These are phyloP conservation scores for Plectrocnemia conspersa DNA, from an alignment of 1,140 invertebrate genomes.

Conservation along the genomic window DNA sequence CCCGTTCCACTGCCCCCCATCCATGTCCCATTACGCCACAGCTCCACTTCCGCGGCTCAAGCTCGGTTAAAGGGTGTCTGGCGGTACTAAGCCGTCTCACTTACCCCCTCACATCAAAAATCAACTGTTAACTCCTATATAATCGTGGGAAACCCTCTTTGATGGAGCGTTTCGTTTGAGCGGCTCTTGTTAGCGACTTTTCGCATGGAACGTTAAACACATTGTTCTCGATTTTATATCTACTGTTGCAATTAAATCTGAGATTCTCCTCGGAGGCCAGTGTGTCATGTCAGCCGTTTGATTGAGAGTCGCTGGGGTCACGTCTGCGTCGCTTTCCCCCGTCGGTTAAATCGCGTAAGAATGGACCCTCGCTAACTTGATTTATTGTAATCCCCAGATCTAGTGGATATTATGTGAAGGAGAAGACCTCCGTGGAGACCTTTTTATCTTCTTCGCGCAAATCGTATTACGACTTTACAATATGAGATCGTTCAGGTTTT, in stretches of 20 bases:
- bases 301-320: neutral
- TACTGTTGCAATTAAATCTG: too few species aligned
- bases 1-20: too few species aligned
- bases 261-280: too few species aligned
- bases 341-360: constrained; percentile 31
- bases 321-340: neutral
- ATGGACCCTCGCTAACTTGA: constrained; percentile 29
- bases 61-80: neutral
- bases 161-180: neutral
- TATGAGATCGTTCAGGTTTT: too few species aligned
- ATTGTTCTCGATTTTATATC: too few species aligned
- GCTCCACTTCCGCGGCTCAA: constrained; percentile 12
- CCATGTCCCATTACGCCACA: neutral
- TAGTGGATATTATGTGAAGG: constrained; percentile 23
- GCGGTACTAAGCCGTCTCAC: constrained; percentile 1
- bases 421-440: neutral
- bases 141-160: constrained; percentile 16
- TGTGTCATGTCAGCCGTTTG: neutral
- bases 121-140: constrained; percentile 13
- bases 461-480: constrained; percentile 6
- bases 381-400: constrained; percentile 33
- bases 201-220: constrained; percentile 1
- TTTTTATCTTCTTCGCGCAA: neutral
- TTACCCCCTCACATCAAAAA: constrained; percentile 16
- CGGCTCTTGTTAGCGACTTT: constrained; percentile 19